Base-by-base conservation (phyloP, 2,888 invertebrate species). In the Tachina fera region DNA sequence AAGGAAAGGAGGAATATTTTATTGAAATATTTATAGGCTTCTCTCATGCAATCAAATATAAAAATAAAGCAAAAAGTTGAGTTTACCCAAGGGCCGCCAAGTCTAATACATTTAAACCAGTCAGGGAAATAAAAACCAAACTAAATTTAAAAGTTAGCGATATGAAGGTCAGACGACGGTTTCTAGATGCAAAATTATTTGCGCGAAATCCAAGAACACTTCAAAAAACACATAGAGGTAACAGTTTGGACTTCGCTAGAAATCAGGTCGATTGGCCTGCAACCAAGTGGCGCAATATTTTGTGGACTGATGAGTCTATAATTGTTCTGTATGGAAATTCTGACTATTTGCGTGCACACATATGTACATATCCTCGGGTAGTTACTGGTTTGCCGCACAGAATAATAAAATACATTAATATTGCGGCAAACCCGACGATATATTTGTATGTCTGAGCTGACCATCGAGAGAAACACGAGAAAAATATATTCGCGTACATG, bases 101-200 rank as follows among this genome's bases (percentile, higher is more conserved):
- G 8, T 10, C 14, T 19, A 16, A 31, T 31, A 31, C 41, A 3
- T 61, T 61, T 16, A 61, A 61, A 41, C 41, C 41, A 41, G 65
- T 45, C 10, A 45, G 63, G 13, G 11, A 63, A 16, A 65, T 65
- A 45, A 65, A 65, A 65, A 65, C 19, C 10, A 45, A 65, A 43
- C 9, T 13, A 31, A 22, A 47, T 65, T 65, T 65, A 45, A 8
- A 13, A 45, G 43, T 45, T 16, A 65, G 19, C 22, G 65, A 65
- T 13, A 65, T 65, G 43, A 65, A 10, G 22, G 19, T 65, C 10
- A 65, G 45, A 65, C 47, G 65, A 47, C 19, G 13, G 11, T 47
- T 65, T 65, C 47, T 47, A 45, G 11, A 65, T 65, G 47, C 65
- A 45, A 65, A 47, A 19, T 65, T 47, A 6, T 47, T 14, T 65